Percentiles rank a stretch among this genome's conserved stretches.
Conservation (phyloP, 2,797 vertebrate species). For the Rhyacichthys aspro region DNA sequence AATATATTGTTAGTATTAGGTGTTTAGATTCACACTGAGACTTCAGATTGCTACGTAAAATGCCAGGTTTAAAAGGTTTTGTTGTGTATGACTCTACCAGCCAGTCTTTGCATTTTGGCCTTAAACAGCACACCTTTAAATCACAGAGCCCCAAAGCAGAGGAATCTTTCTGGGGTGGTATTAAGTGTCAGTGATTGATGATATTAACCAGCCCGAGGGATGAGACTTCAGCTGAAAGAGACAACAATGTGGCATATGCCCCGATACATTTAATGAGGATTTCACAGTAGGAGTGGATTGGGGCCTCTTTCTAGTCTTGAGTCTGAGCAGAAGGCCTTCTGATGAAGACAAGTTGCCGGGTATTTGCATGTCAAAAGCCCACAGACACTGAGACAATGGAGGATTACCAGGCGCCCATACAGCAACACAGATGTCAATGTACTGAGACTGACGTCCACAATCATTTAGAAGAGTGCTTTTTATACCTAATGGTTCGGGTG, state of each 20-base stretch:
- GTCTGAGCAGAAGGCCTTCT: constrained; percentile 51
- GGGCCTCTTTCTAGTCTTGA: constrained; percentile 22
- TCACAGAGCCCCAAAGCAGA: constrained; percentile 3
- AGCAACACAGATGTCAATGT: constrained; percentile 69
- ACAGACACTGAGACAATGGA: constrained; percentile 62
- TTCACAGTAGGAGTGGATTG: constrained; percentile 59
- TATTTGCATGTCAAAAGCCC: constrained; percentile 77
- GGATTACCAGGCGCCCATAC: constrained; percentile 52
- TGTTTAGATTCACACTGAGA: too few species aligned
- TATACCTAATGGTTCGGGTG: constrained; percentile 12
- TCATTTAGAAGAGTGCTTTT: constrained; percentile 47
- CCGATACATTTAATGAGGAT: constrained; percentile 57
- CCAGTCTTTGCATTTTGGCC: too few species aligned
- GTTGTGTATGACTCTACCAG: too few species aligned
- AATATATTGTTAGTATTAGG: too few species aligned
- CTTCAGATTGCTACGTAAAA: too few species aligned
- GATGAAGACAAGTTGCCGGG: constrained; percentile 67
- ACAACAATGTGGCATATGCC: constrained; percentile 54
- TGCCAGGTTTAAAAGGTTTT: too few species aligned
- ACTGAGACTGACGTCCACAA: constrained; percentile 44
- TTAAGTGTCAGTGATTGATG: constrained; percentile 58
- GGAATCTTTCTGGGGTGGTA: constrained; percentile 9
- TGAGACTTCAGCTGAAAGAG: constrained; percentile 39
- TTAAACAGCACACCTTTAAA: too few species aligned
- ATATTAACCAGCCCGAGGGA: constrained; percentile 49